Conservation (phyloP, 2,113 vertebrate genomes). For the Sorex fumeus region DNA sequence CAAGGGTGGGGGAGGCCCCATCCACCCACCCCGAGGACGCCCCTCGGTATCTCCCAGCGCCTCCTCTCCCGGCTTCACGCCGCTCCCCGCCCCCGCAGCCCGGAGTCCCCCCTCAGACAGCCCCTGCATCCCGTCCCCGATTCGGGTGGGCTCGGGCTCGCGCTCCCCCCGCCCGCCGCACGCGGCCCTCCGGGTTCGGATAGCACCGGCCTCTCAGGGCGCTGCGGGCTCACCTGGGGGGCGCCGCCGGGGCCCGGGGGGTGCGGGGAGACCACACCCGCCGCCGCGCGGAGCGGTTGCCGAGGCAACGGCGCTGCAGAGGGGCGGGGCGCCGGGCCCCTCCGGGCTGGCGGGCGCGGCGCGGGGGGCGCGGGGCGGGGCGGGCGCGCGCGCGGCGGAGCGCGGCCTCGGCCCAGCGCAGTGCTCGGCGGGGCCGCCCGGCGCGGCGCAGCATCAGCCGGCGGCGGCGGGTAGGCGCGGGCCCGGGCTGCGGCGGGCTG, state of each 20-base stretch:
- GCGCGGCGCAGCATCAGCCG: conserved; percentile 49
- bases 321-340: not conserved
- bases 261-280: not conserved
- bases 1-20: too few relatives aligned
- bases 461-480: conserved; percentile 64
- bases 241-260: not conserved
- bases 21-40: too few relatives aligned
- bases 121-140: too few relatives aligned
- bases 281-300: too few relatives aligned
- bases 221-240: not conserved
- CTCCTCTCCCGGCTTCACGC: too few relatives aligned
- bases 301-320: not conserved
- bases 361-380: not conserved
- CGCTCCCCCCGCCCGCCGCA: too few relatives aligned
- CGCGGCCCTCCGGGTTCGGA: too few relatives aligned
- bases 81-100: too few relatives aligned
- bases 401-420: conserved; percentile 47
- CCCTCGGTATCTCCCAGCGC: too few relatives aligned
- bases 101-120: too few relatives aligned
- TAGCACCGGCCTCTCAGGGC: not conserved
- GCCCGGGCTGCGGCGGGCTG: conserved; percentile 44
- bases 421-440: conserved; percentile 45
- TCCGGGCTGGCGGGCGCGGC: not conserved
- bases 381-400: conserved; percentile 43
- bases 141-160: too few relatives aligned